Evolutionary conservation across 2,797 vertebrate species (phyloP).

Genomic region (Steatocranus sp.): DNA sequence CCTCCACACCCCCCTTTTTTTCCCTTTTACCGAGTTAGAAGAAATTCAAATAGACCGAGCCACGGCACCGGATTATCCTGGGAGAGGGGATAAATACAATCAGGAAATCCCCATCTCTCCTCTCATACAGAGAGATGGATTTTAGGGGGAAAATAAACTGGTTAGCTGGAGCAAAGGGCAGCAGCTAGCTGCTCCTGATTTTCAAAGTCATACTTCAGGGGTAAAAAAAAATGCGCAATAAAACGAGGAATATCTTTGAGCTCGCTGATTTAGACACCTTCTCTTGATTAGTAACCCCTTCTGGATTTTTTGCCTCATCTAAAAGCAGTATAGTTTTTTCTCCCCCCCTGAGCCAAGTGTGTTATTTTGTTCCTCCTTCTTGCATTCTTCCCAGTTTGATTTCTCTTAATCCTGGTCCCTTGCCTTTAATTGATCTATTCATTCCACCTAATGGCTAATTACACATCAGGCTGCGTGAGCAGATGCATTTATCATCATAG

Average conservation of each 20-base stretch:
- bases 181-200: slow-evolving; percentile 9
- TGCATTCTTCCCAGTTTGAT: slow-evolving; percentile 83
- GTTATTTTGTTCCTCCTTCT: slow-evolving; percentile 50
- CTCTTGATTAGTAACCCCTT: slow-evolving; percentile 28
- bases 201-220: slow-evolving; percentile 26
- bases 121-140: slow-evolving; percentile 27
- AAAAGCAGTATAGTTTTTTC: background rate
- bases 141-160: slow-evolving; percentile 18
- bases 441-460: slow-evolving; percentile 99
- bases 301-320: slow-evolving; percentile 5
- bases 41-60: slow-evolving; percentile 60
- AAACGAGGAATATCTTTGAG: slow-evolving; percentile 48
- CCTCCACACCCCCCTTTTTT: background rate
- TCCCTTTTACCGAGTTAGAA: slow-evolving; percentile 51
- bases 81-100: slow-evolving; percentile 55
- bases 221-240: background rate
- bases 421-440: slow-evolving; percentile 99
- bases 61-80: slow-evolving; percentile 57
- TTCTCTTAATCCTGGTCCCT: slow-evolving; percentile 88
- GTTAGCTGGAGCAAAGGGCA: slow-evolving; percentile 18
- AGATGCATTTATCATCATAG: slow-evolving; percentile 98
- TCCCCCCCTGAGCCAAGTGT: background rate
- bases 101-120: slow-evolving; percentile 46
- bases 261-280: slow-evolving; percentile 10
- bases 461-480: slow-evolving; percentile 97